A percentile compares a stretch with the other conserved stretches of the same genome.
Evolutionary conservation across 2,888 invertebrate genomes (phyloP).

Genomic region (Drosophila merina): DNA sequence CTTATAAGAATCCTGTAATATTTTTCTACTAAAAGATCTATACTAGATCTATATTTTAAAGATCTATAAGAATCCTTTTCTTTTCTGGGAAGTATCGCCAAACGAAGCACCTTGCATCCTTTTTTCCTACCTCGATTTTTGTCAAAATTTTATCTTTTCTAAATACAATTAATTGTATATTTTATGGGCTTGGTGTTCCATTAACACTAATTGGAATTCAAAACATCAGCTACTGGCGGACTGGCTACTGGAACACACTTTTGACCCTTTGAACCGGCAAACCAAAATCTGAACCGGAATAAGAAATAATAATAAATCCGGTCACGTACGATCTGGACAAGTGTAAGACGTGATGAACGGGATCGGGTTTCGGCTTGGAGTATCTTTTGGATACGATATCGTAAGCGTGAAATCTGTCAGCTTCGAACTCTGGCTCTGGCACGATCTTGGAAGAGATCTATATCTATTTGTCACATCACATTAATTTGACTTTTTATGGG

Average conservation of each 20-base stretch:
- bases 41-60: too few species aligned
- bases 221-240: slow-evolving; percentile 39
- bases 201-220: slow-evolving; percentile 72
- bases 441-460: slow-evolving; percentile 13
- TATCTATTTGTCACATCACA: slow-evolving; percentile 62
- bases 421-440: slow-evolving; percentile 1
- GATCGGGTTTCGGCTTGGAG: slow-evolving; percentile 42
- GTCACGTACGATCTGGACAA: slow-evolving; percentile 58
- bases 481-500: slow-evolving; percentile 81
- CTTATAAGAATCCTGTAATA: too few species aligned
- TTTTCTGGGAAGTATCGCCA: slow-evolving; percentile 7
- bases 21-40: too few species aligned
- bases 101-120: slow-evolving; percentile 21
- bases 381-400: slow-evolving; percentile 42
- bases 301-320: not conserved
- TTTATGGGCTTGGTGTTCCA: slow-evolving; percentile 66
- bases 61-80: not conserved
- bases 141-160: slow-evolving; percentile 12
- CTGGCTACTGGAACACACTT: not conserved
- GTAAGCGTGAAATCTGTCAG: slow-evolving; percentile 71
- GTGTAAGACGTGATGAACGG: slow-evolving; percentile 68
- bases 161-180: slow-evolving; percentile 69
- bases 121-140: not conserved
- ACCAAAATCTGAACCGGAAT: too few species aligned
- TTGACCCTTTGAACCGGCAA: slow-evolving; percentile 10